These are phyloP conservation scores for Neolamprologus ventralis DNA, from an alignment of 2,113 vertebrate species.

Conservation along the genomic window DNA sequence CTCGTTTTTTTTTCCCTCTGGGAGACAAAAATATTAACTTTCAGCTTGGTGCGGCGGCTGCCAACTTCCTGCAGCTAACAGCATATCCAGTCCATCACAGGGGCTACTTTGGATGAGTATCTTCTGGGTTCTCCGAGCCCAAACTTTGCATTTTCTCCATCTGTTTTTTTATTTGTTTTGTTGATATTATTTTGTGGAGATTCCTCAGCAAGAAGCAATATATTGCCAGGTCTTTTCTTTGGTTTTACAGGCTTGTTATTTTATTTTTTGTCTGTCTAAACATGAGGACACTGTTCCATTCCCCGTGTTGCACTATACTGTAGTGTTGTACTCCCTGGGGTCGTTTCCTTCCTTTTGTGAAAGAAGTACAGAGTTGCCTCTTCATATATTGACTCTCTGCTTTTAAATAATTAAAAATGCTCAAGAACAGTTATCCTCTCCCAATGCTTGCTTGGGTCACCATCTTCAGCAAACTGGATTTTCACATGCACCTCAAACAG, in stretches of 20 bases:
- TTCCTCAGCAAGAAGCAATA: background rate
- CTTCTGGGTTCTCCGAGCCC: background rate
- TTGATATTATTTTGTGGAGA: background rate
- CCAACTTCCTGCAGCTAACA: conserved; percentile 14
- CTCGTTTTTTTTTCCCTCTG: background rate
- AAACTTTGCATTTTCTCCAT: background rate
- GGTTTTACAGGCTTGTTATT: background rate
- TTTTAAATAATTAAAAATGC: conserved; percentile 50
- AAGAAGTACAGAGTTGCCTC: background rate
- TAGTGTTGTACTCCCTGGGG: background rate
- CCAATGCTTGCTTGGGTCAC: background rate
- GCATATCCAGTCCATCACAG: conserved; percentile 24
- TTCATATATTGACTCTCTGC: conserved; percentile 25
- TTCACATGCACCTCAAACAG: background rate
- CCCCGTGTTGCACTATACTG: background rate
- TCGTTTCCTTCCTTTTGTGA: background rate
- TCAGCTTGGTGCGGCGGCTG: background rate
- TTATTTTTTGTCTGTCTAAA: background rate
- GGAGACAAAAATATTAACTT: conserved; percentile 34
- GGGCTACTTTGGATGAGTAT: background rate
- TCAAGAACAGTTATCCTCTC: conserved; percentile 10
- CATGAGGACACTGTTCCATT: background rate
- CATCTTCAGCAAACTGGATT: background rate
- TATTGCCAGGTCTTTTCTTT: background rate
- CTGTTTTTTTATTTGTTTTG: background rate